A percentile compares a stretch with the other conserved stretches of the same genome.
These are phyloP conservation scores for Clarias magur DNA, from an alignment of 2,113 vertebrate species.

Conservation along the genomic window DNA sequence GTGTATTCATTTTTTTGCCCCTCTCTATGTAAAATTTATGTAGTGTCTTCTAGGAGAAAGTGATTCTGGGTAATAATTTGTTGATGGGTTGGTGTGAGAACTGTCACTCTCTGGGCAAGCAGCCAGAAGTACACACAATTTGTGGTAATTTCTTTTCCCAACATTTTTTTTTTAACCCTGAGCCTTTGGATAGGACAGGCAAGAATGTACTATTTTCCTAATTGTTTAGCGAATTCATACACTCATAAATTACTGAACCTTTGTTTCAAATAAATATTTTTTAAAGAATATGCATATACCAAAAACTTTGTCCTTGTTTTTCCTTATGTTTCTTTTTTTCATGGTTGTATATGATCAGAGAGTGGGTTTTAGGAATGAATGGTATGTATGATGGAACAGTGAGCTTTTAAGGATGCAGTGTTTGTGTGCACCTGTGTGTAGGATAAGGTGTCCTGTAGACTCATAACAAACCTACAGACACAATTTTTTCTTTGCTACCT, in stretches of 20 bases:
- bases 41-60: conserved; percentile 19
- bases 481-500: not conserved
- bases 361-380: conserved; percentile 36
- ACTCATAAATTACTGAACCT: not conserved
- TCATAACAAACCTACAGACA: conserved; percentile 68
- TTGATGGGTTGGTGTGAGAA: conserved; percentile 54
- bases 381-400: conserved; percentile 42
- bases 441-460: conserved; percentile 69
- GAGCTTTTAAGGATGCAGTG: conserved; percentile 37
- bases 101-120: conserved; percentile 48
- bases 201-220: not conserved
- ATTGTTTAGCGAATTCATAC: not conserved
- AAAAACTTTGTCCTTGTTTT: not conserved
- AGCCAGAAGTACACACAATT: conserved; percentile 43
- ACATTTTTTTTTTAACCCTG: not conserved
- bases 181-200: not conserved
- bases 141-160: conserved; percentile 4
- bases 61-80: conserved; percentile 65
- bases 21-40: not conserved
- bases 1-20: not conserved
- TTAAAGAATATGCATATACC: not conserved
- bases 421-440: conserved; percentile 69
- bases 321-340: conserved; percentile 12
- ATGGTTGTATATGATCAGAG: not conserved
- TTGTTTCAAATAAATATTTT: not conserved